A percentile compares a stretch with the other conserved stretches of the same genome.
phyloP scores from a whole-genome alignment of 2,888 invertebrate species.

The Bellardia bayeri region DNA sequence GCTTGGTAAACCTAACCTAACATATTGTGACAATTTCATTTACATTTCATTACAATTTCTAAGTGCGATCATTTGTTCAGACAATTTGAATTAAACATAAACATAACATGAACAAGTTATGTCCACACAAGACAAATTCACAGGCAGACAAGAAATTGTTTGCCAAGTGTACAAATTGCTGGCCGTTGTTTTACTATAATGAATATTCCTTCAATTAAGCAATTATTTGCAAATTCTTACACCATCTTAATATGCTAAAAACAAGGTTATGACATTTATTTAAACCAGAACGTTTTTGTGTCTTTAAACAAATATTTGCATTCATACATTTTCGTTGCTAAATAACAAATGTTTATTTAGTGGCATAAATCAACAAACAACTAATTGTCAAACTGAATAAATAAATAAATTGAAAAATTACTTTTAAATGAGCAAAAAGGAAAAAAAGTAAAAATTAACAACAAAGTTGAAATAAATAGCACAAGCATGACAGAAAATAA shows the following conservation, averaged over 20 bases:
- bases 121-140: too few relatives aligned
- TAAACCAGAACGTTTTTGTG: background rate
- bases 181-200: background rate
- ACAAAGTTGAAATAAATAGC: background rate
- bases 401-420: slow-evolving; percentile 60
- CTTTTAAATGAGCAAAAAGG: slow-evolving; percentile 30
- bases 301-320: slow-evolving; percentile 31
- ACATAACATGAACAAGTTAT: too few relatives aligned
- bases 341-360: slow-evolving; percentile 37
- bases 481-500: background rate
- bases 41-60: too few relatives aligned
- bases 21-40: too few relatives aligned
- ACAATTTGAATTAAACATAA: too few relatives aligned
- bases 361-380: slow-evolving; percentile 32
- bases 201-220: background rate
- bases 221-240: background rate
- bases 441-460: slow-evolving; percentile 2
- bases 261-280: background rate
- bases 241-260: background rate
- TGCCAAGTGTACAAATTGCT: too few relatives aligned
- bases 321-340: background rate
- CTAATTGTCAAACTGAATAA: slow-evolving; percentile 52
- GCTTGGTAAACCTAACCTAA: too few relatives aligned
- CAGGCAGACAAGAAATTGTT: too few relatives aligned
- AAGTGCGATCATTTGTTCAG: too few relatives aligned